These are phyloP conservation scores for Xylocampa areola DNA, from an alignment of 2,888 invertebrate genomes.

Conservation along the genomic window DNA sequence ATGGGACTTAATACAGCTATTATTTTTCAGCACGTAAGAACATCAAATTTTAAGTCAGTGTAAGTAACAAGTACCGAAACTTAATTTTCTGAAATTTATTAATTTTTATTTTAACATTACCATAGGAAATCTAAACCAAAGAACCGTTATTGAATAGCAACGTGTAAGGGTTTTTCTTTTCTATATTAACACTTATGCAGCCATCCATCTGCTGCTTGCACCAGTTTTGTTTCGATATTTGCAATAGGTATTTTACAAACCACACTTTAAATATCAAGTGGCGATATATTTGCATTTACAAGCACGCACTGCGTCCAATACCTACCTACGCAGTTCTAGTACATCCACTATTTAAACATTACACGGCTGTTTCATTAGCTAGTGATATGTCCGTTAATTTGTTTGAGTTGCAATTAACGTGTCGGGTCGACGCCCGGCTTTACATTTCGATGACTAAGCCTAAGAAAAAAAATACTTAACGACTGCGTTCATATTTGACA, in stretches of 20 bases:
- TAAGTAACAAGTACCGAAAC: too few species aligned
- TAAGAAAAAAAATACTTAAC: slow-evolving; percentile 60
- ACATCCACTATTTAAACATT: slow-evolving; percentile 26
- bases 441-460: slow-evolving; percentile 70
- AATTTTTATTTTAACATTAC: too few species aligned
- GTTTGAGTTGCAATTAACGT: slow-evolving; percentile 87
- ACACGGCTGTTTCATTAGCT: slow-evolving; percentile 76
- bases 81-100: too few species aligned
- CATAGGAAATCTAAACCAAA: too few species aligned
- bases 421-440: slow-evolving; percentile 77
- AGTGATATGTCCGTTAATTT: slow-evolving; percentile 84
- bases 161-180: too few species aligned
- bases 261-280: slow-evolving; percentile 45
- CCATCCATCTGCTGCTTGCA: too few species aligned
- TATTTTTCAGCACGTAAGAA: too few species aligned
- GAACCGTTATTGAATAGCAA: too few species aligned
- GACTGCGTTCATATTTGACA: slow-evolving; percentile 64
- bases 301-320: slow-evolving; percentile 30
- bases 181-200: too few species aligned
- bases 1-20: too few species aligned
- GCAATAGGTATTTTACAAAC: slow-evolving; percentile 37
- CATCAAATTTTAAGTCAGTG: too few species aligned
- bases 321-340: slow-evolving; percentile 37
- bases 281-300: slow-evolving; percentile 33
- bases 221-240: slow-evolving; percentile 21